phyloP scores from a whole-genome alignment of 2,113 vertebrate species.

The Hypocryptadius cinnamomeus region DNA sequence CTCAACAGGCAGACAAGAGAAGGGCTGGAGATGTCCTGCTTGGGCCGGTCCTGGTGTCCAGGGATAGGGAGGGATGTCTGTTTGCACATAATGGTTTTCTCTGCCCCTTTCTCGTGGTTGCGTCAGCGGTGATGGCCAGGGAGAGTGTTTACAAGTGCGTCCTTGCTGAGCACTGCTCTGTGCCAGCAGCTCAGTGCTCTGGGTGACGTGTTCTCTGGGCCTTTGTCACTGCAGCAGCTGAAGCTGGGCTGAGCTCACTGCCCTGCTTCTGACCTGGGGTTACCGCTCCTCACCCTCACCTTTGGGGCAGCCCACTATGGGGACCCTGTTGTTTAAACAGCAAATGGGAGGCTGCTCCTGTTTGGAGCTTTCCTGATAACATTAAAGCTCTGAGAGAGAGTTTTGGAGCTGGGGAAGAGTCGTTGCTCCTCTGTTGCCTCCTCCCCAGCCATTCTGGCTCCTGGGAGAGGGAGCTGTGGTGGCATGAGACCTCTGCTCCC shows the following conservation, averaged over 20 bases:
- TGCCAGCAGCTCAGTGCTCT: background rate
- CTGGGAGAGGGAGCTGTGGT: background rate
- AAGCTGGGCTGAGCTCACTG: background rate
- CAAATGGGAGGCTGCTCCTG: background rate
- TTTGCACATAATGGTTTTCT: background rate
- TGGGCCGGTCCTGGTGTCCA: background rate
- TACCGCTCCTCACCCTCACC: background rate
- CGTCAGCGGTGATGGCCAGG: background rate
- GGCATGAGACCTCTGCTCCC: background rate
- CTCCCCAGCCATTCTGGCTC: background rate
- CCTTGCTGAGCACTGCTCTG: background rate
- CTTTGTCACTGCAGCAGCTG: background rate
- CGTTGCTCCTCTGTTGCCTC: rapidly evolving
- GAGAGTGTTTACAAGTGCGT: background rate
- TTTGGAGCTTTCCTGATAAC: background rate
- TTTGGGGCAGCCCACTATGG: background rate
- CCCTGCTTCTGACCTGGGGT: background rate
- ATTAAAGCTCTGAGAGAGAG: background rate
- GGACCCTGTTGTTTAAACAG: background rate
- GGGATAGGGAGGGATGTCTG: slow-evolving; percentile 28
- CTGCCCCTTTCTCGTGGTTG: background rate
- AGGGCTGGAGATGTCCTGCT: background rate
- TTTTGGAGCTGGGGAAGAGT: background rate
- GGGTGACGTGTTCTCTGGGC: background rate
- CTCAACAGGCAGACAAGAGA: background rate